Conservation (phyloP, 2,888 invertebrate species). For the Synergus japonicus region DNA sequence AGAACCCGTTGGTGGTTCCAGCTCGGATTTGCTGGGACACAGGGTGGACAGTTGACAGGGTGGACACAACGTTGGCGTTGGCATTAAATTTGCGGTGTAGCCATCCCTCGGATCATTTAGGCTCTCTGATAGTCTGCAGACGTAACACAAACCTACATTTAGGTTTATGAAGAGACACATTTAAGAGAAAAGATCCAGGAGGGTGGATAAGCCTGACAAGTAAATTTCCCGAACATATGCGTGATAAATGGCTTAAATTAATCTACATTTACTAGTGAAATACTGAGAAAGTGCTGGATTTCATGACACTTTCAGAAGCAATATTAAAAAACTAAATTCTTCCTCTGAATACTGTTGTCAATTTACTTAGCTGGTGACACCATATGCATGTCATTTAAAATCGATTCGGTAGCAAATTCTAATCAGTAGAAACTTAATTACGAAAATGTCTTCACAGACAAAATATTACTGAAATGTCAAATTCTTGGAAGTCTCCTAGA, state of each 20-base stretch:
- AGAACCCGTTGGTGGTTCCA: constrained; percentile 64
- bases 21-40: constrained; percentile 61
- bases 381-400: too few relatives aligned
- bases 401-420: too few relatives aligned
- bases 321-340: too few relatives aligned
- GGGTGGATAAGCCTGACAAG: background rate
- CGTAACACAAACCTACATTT: constrained; percentile 8
- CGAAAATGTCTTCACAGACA: too few relatives aligned
- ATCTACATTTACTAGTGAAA: constrained; percentile 15
- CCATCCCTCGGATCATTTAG: constrained; percentile 11
- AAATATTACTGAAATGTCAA: too few relatives aligned
- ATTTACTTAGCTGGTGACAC: too few relatives aligned
- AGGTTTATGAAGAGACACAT: background rate
- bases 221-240: background rate
- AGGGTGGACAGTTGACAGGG: constrained; percentile 67
- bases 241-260: constrained; percentile 14
- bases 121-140: background rate
- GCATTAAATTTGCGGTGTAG: constrained; percentile 63
- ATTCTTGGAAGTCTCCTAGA: background rate
- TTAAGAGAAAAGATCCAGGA: background rate
- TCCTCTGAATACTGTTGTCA: too few relatives aligned
- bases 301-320: background rate
- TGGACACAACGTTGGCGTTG: constrained; percentile 57
- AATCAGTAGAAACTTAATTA: too few relatives aligned
- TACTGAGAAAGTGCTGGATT: background rate